phyloP scores from a whole-genome alignment of 2,797 vertebrate species.

The Micrastur ruficollis region DNA sequence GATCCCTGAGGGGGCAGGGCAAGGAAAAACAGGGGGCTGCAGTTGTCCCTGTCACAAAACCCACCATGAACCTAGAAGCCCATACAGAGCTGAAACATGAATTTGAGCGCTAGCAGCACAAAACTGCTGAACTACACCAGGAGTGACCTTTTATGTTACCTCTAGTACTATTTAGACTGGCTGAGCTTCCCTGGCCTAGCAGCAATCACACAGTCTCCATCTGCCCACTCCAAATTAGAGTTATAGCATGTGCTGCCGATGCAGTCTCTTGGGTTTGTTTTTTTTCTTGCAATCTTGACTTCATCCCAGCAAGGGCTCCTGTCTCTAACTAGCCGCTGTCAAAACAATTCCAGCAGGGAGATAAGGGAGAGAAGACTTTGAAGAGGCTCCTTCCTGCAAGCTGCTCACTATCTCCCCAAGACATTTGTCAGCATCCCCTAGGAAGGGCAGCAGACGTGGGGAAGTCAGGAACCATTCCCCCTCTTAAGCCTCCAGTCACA shows the following conservation, averaged over 20 bases:
- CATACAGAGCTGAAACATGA: background rate
- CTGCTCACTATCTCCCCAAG: conserved; percentile 60
- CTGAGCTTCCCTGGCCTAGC: conserved; percentile 15
- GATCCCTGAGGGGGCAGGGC: background rate
- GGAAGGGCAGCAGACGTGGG: conserved; percentile 50
- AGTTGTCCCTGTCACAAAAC: background rate
- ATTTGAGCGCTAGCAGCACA: background rate
- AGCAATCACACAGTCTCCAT: background rate
- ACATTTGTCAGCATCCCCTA: conserved; percentile 53
- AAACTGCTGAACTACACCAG: background rate
- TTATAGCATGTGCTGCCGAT: conserved; percentile 15
- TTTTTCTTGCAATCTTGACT: conserved; percentile 48
- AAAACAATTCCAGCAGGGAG: conserved; percentile 74
- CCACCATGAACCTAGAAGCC: background rate
- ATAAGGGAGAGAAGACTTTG: conserved; percentile 75
- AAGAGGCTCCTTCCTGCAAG: conserved; percentile 70
- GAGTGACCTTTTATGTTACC: conserved; percentile 25
- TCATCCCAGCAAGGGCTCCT: conserved; percentile 68
- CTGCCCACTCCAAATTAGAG: conserved; percentile 1
- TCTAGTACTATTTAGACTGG: conserved; percentile 42
- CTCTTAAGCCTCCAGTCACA: conserved; percentile 20
- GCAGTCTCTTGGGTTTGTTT: conserved; percentile 41
- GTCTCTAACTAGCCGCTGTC: conserved; percentile 78
- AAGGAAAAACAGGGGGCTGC: background rate
- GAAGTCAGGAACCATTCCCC: conserved; percentile 28